Percentiles rank a stretch among this genome's conserved stretches.
phyloP scores from a whole-genome alignment of 2,797 vertebrate genomes.

The Uromys caudimaculatus region DNA sequence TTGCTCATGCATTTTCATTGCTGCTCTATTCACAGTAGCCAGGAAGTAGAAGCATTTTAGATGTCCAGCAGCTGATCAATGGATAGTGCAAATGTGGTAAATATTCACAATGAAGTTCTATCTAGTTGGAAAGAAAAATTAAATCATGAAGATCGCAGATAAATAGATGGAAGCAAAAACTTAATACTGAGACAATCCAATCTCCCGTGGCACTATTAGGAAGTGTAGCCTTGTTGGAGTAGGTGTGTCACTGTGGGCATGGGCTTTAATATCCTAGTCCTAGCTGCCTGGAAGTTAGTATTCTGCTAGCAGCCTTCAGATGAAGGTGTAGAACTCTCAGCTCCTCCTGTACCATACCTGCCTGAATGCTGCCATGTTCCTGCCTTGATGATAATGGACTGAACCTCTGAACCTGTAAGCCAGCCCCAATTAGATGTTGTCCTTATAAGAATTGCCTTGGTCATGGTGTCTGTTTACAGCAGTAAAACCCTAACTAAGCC shows the following conservation, averaged over 20 bases:
- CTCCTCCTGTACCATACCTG: no score
- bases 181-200: not conserved
- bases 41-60: not conserved
- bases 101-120: not conserved
- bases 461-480: no score
- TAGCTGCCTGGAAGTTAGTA: no score
- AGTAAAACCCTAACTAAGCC: not conserved
- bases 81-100: not conserved
- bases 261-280: no score
- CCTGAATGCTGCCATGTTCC: no score
- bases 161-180: not conserved
- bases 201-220: not conserved
- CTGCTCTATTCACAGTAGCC: not conserved
- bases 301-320: no score
- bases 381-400: no score
- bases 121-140: not conserved
- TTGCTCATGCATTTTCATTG: not conserved
- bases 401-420: no score
- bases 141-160: not conserved
- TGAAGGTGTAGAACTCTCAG: no score
- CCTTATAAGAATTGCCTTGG: no score
- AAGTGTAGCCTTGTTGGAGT: not conserved
- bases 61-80: no score
- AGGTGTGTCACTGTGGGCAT: not conserved
- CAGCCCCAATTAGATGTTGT: no score